A percentile compares a stretch with the other conserved stretches of the same genome.
These are phyloP conservation scores for Lysiphlebus fabarum DNA, from an alignment of 1,140 invertebrate genomes.

Conservation along the genomic window DNA sequence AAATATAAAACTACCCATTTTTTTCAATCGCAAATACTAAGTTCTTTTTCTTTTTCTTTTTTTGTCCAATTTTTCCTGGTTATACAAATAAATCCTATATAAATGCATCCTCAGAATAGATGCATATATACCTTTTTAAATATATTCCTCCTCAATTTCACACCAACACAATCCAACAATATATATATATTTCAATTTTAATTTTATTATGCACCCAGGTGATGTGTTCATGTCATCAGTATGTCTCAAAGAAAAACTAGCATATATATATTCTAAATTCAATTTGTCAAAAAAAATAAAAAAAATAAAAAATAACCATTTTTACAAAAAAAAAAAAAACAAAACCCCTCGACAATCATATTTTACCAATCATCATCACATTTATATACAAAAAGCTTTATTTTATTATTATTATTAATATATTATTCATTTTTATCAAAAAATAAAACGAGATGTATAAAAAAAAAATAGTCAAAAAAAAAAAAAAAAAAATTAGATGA, in stretches of 20 bases:
- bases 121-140: slow-evolving; percentile 12
- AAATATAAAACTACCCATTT: slow-evolving; percentile 22
- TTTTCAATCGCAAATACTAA: slow-evolving; percentile 7
- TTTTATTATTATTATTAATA: too few relatives aligned
- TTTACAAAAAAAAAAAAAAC: too few relatives aligned
- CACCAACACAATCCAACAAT: too few relatives aligned
- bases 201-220: background rate
- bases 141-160: slow-evolving; percentile 25
- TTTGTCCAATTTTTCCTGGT: slow-evolving; percentile 3
- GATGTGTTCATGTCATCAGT: background rate
- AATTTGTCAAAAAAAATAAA: background rate
- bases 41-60: slow-evolving; percentile 33
- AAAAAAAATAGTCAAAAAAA: background rate
- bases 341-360: too few relatives aligned
- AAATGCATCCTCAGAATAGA: background rate
- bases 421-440: too few relatives aligned
- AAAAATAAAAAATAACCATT: too few relatives aligned
- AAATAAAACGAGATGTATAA: too few relatives aligned
- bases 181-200: too few relatives aligned
- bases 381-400: too few relatives aligned
- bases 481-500: slow-evolving; percentile 8
- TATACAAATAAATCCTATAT: too few relatives aligned
- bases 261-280: background rate
- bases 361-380: too few relatives aligned
- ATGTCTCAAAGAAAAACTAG: slow-evolving; percentile 5